Evolutionary conservation across 2,113 vertebrate species (phyloP), one percentile per base, ranked within the genome.

Genomic region (Saimiri boliviensis): DNA sequence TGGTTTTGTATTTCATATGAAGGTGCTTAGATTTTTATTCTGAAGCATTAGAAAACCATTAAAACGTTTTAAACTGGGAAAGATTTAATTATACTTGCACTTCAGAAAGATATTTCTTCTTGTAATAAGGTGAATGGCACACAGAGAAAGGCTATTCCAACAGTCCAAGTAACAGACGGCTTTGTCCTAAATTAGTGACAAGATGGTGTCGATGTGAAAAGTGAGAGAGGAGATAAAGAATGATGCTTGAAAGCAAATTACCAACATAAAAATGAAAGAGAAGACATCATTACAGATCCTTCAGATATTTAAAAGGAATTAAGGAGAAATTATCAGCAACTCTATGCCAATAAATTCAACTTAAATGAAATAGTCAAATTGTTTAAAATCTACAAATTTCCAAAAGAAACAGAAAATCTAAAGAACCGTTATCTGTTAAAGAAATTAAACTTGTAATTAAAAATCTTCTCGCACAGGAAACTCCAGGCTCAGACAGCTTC

Each of bases 101-200:
- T 96, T 94, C 88, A 70, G 23, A 95, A 87, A 94, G 37, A 32
- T 58, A 32, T 82, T 92, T 90, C 40, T 87, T 88, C 47, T 77
- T 74, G 1, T 74, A 96, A 71, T 49, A 85, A 94, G 20, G 88
- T 81, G 19, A 95, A 74, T 74, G 32, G 8, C 19, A 96, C 27
- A 70, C 49, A 92, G 52, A 86, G 37, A 80, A 92, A 68, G n/a
- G 42, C 95, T 70, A 96, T 0, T 85, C 52, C 5, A 95, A 94
- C 1, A 82, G 58, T 56, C 3, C 20, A 68, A 90, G 56, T 32
- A 90, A 96, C 68, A 90, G 40, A 84, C 45, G 16, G 25, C 9
- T 63, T 8, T 71, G 52, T 83, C 70, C 68, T 77, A 86, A 56
- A 58, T 95, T 5, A 77, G 23, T 37, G 91, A 94, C 16, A 86